Conservation (phyloP, 2,888 invertebrate genomes). For the Calameuta idolon region DNA sequence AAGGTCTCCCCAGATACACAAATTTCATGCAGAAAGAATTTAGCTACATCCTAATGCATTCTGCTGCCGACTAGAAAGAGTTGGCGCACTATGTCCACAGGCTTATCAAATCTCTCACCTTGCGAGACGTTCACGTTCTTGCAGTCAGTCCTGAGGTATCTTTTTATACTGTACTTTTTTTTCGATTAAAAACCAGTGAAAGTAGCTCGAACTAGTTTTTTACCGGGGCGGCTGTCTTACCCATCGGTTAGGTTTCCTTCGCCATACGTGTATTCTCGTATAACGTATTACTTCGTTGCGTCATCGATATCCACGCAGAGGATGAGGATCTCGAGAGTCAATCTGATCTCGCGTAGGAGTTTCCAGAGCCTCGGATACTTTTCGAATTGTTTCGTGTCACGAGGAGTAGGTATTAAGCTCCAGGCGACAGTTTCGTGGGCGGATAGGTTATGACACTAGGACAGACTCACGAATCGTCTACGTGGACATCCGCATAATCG, state of each 20-base stretch:
- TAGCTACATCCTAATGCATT: not conserved
- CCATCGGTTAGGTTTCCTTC: not conserved
- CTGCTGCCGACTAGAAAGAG: not conserved
- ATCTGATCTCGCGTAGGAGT: not conserved
- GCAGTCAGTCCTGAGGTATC: not conserved
- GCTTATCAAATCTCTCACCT: not conserved
- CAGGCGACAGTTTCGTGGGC: not conserved
- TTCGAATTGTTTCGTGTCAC: not conserved
- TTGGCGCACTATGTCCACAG: not conserved
- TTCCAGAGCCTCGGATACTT: not conserved
- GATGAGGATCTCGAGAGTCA: not conserved
- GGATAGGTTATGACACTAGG: not conserved
- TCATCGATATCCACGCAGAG: not conserved
- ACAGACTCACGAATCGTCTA: slow-evolving; percentile 5
- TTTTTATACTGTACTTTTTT: not conserved
- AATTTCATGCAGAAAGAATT: not conserved
- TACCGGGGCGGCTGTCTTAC: not conserved
- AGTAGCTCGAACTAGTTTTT: not conserved
- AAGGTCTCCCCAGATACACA: too few relatives aligned
- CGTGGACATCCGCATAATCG: slow-evolving; percentile 29
- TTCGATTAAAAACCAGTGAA: not conserved
- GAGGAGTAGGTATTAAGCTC: not conserved
- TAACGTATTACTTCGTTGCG: not conserved
- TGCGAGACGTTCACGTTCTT: not conserved
- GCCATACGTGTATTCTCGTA: not conserved